These are phyloP conservation scores for Oscheius sp. DNA, from an alignment of 2,888 invertebrate species.

Conservation along the genomic window DNA sequence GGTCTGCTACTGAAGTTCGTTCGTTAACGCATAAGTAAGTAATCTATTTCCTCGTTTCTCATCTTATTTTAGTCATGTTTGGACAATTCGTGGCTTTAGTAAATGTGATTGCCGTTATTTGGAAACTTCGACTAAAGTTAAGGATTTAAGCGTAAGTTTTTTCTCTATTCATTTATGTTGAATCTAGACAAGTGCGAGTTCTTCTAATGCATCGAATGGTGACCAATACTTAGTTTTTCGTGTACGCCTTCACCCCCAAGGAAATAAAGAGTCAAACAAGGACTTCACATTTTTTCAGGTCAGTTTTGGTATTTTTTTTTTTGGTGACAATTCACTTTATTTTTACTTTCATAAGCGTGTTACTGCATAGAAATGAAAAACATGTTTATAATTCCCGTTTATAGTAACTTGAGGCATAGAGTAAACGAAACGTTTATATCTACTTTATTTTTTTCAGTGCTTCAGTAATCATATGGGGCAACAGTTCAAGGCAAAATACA, in stretches of 20 bases:
- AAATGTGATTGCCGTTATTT: conserved; percentile 69
- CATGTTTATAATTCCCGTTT: too few species aligned
- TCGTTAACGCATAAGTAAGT: conserved; percentile 44
- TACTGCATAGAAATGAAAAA: too few species aligned
- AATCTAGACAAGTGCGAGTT: conserved; percentile 3
- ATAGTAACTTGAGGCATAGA: too few species aligned
- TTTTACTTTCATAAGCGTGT: not conserved
- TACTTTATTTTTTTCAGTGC: conserved; percentile 35
- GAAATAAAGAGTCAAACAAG: conserved; percentile 70
- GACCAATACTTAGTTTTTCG: conserved; percentile 52
- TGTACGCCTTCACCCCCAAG: conserved; percentile 70
- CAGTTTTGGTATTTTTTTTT: not conserved
- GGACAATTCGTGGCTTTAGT: conserved; percentile 68
- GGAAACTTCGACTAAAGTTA: conserved; percentile 66
- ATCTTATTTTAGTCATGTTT: conserved; percentile 58
- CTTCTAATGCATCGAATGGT: not conserved
- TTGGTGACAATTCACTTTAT: too few species aligned
- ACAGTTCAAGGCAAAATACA: conserved; percentile 63
- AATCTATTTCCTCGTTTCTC: not conserved
- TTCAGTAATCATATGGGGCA: conserved; percentile 39
- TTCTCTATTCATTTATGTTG: not conserved
- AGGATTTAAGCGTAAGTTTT: conserved; percentile 49
- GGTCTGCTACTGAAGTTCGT: conserved; percentile 61
- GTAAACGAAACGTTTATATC: too few species aligned
- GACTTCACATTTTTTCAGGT: conserved; percentile 71